Evolutionary conservation across 64 coral and sea anemone genomes (phyloP).

Genomic region (Pocillopora verrucosa): DNA sequence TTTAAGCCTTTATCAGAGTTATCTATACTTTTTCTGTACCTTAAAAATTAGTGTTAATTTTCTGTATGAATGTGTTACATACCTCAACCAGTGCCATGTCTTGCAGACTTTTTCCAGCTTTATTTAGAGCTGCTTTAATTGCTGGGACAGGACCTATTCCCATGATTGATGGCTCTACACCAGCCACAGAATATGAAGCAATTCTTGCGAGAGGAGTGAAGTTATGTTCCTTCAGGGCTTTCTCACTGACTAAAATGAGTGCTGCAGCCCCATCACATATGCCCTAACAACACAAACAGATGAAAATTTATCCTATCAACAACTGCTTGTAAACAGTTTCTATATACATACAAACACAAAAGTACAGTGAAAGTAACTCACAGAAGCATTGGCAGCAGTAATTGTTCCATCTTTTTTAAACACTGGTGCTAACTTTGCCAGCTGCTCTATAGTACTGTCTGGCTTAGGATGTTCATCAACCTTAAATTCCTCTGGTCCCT

Average conservation of each 20-base stretch:
- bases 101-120: slow-evolving; percentile 75
- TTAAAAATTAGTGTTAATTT: neutral
- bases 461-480: slow-evolving; percentile 94
- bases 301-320: neutral
- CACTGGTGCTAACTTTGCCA: slow-evolving; percentile 86
- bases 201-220: slow-evolving; percentile 88
- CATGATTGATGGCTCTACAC: slow-evolving; percentile 97
- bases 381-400: slow-evolving; percentile 95
- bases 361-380: neutral
- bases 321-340: neutral
- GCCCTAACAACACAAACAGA: slow-evolving; percentile 52
- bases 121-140: slow-evolving; percentile 73
- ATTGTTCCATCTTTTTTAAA: slow-evolving; percentile 98
- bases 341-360: too few relatives aligned
- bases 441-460: slow-evolving; percentile 66
- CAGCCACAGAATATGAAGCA: slow-evolving; percentile 75
- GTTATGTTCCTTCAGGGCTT: slow-evolving; percentile 88
- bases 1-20: too few relatives aligned
- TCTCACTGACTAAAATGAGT: slow-evolving; percentile 90
- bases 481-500: slow-evolving; percentile 86
- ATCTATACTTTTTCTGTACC: too few relatives aligned
- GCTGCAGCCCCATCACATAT: slow-evolving; percentile 97
- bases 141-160: slow-evolving; percentile 98
- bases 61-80: neutral
- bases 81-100: slow-evolving; percentile 97